phyloP scores from a whole-genome alignment of 2,888 invertebrate species.

The Erebia aethiops region DNA sequence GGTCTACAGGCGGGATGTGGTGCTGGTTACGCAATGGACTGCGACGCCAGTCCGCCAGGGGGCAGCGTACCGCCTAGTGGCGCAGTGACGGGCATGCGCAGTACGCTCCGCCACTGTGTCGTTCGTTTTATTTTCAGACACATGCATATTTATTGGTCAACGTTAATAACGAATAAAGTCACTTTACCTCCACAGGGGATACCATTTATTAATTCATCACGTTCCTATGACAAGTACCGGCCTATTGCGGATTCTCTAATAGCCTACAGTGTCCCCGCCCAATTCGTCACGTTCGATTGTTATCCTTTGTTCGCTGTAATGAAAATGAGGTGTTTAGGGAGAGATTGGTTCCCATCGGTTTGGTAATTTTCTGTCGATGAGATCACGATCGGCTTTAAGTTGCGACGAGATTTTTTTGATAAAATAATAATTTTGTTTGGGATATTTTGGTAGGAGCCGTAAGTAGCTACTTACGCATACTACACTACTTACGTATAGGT shows the following conservation, averaged over 20 bases:
- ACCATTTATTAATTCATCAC: conserved; percentile 15
- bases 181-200: conserved; percentile 13
- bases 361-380: conserved; percentile 12
- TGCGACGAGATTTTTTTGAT: not conserved
- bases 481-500: too few relatives aligned
- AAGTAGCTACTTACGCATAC: too few relatives aligned
- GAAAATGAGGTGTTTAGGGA: conserved; percentile 11
- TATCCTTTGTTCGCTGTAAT: conserved; percentile 30
- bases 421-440: not conserved
- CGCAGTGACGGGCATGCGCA: conserved; percentile 82
- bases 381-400: not conserved
- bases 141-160: conserved; percentile 37
- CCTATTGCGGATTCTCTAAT: not conserved
- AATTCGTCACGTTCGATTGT: not conserved
- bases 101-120: conserved; percentile 42
- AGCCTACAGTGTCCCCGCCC: too few relatives aligned
- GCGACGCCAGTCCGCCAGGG: conserved; percentile 78
- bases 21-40: conserved; percentile 80
- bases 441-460: not conserved
- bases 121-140: conserved; percentile 41
- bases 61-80: conserved; percentile 77
- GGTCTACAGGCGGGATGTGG: conserved; percentile 74
- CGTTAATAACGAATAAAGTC: conserved; percentile 34
- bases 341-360: conserved; percentile 25
- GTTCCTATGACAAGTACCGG: not conserved